Conservation (phyloP, 2,797 vertebrate species). For the Typhlichthys eigenmanni region DNA sequence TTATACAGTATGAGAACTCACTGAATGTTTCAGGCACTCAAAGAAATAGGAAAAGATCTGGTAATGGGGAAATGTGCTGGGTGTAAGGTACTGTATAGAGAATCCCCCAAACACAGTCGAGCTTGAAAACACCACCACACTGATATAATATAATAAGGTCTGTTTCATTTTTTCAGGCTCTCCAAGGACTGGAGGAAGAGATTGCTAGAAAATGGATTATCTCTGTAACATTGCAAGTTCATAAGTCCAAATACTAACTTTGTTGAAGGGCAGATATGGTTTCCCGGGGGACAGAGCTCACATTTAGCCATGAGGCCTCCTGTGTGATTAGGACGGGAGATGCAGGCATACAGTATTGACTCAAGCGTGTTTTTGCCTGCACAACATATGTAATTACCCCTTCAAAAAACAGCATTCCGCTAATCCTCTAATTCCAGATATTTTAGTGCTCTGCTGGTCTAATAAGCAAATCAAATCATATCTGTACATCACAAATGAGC, state of each 20-base stretch:
- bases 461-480: constrained; percentile 82
- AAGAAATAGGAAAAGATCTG: constrained; percentile 60
- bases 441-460: constrained; percentile 78
- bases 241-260: constrained; percentile 80
- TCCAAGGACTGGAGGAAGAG: constrained; percentile 69
- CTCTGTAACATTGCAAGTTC: constrained; percentile 76
- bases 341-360: constrained; percentile 69
- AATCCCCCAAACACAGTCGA: constrained; percentile 71
- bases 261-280: constrained; percentile 80
- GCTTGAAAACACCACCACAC: constrained; percentile 68
- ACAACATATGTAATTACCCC: constrained; percentile 76
- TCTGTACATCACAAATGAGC: constrained; percentile 79
- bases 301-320: constrained; percentile 78
- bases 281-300: constrained; percentile 72
- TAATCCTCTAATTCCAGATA: constrained; percentile 82
- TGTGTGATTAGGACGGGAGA: constrained; percentile 72
- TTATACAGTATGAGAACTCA: constrained; percentile 32
- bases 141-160: constrained; percentile 77
- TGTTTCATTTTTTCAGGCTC: constrained; percentile 71
- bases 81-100: constrained; percentile 43
- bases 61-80: constrained; percentile 65
- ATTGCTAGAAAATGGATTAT: constrained; percentile 80
- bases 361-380: constrained; percentile 70
- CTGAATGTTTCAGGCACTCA: constrained; percentile 61
- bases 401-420: constrained; percentile 75